Evolutionary conservation across 2,888 invertebrate genomes (phyloP), one percentile per base, ranked within the genome.

Genomic region (Drosophila antonietae): DNA sequence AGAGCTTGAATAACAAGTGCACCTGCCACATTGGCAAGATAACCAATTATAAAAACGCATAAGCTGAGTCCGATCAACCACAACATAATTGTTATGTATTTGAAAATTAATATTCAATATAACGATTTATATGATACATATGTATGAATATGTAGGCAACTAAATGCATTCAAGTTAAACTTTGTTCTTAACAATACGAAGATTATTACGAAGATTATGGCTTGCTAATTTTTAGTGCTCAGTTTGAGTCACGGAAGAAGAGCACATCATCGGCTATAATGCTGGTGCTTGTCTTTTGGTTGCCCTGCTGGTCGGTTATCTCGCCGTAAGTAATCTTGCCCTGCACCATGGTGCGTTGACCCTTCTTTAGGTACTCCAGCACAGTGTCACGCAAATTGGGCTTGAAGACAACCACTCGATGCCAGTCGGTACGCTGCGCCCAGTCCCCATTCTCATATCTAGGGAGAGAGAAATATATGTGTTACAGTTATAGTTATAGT

Each of bases 391-490:
- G 94, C 2, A 98, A 94, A 62, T 95, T 94, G 4, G 97, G 97
- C 89, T 96, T 97, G 91, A 98, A 98, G 9, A 98, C 96, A 83
- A 96, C 96, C 56, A 98, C 93, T 84, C 97, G 94, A 92, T 98
- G 98, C 98, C 98, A 98, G 81, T 98, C 98, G 10, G 98, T 97
- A 85, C 96, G 95, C 91, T 98, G 97, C 59, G 96, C 93, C 89
- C 96, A 94, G 81, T 97, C 97, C 7, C 97, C 97, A 90, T 94
- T 93, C 86, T 96, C 96, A 93, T 96, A 95, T 90, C 91, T 91
- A n/a, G n/a, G 53, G 6, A 10, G 55, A 15, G 1, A 12, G 3
- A 12, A 37, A 9, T 28, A 37, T 31, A 37, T 18, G 3, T 31
- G n/a, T 12, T 23, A 31, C 1, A 41, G 28, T 18, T 28, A 8